Conservation (phyloP, 2,797 vertebrate genomes). For the Macrochelys suwanniensis region DNA sequence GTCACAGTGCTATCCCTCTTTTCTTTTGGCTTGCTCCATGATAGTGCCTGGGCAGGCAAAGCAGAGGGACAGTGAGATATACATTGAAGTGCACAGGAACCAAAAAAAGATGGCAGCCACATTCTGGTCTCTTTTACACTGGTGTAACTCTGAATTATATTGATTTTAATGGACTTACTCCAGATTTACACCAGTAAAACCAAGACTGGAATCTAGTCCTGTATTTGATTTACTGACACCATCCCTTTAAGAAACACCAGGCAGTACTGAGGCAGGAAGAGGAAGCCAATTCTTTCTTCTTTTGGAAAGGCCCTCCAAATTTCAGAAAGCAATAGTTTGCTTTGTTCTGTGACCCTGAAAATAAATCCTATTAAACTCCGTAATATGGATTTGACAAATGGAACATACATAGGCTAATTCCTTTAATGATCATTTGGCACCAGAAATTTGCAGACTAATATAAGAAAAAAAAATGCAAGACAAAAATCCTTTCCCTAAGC, state of each 20-base stretch:
- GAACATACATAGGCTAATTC: background rate
- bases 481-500: slow-evolving; percentile 5
- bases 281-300: background rate
- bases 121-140: background rate
- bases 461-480: background rate
- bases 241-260: background rate
- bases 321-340: background rate
- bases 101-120: background rate
- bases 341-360: slow-evolving; percentile 21
- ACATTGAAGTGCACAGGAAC: background rate
- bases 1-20: background rate
- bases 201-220: background rate
- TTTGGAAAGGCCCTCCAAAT: background rate
- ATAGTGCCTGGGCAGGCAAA: background rate
- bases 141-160: background rate
- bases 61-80: background rate
- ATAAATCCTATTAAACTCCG: background rate
- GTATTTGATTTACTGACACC: slow-evolving; percentile 17
- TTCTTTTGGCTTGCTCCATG: background rate
- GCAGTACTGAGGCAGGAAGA: background rate
- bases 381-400: background rate
- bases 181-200: background rate
- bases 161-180: background rate
- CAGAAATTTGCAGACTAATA: slow-evolving; percentile 11
- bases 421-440: background rate